phyloP scores from a whole-genome alignment of 2,888 invertebrate species.

The Blera fallax region DNA sequence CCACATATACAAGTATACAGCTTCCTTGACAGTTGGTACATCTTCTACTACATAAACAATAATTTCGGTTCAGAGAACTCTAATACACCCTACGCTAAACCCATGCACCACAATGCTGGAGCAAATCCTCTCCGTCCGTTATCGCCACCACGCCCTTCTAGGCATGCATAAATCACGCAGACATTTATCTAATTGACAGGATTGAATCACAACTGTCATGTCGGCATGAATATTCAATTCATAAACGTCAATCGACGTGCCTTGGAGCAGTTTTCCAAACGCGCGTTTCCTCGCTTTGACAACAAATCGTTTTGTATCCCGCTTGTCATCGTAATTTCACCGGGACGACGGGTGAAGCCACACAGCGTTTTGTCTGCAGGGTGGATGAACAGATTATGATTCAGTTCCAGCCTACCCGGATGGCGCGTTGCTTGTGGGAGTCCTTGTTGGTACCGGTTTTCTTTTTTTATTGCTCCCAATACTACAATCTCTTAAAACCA shows the following conservation, averaged over 20 bases:
- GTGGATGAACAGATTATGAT: constrained; percentile 57
- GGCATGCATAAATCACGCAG: constrained; percentile 55
- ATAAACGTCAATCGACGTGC: constrained; percentile 67
- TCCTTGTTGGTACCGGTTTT: constrained; percentile 17
- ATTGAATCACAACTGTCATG: constrained; percentile 67
- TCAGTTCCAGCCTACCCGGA: constrained; percentile 17
- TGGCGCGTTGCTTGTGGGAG: constrained; percentile 21
- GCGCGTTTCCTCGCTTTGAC: constrained; percentile 57
- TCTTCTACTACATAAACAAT: too few relatives aligned
- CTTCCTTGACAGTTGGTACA: too few relatives aligned
- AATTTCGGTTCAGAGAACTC: background rate
- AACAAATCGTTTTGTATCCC: constrained; percentile 67
- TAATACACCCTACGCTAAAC: background rate
- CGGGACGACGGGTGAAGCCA: background rate
- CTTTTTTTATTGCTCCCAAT: constrained; percentile 25
- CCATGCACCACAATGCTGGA: background rate
- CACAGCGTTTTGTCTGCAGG: constrained; percentile 34
- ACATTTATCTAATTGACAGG: constrained; percentile 68
- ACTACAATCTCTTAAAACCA: constrained; percentile 36
- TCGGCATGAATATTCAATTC: constrained; percentile 71
- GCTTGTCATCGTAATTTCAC: constrained; percentile 63
- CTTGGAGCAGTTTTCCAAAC: constrained; percentile 53
- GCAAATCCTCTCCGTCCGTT: background rate
- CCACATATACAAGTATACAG: too few relatives aligned
- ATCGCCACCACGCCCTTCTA: background rate